phyloP scores from a whole-genome alignment of 2,797 vertebrate genomes.

The Siniperca undulata region DNA sequence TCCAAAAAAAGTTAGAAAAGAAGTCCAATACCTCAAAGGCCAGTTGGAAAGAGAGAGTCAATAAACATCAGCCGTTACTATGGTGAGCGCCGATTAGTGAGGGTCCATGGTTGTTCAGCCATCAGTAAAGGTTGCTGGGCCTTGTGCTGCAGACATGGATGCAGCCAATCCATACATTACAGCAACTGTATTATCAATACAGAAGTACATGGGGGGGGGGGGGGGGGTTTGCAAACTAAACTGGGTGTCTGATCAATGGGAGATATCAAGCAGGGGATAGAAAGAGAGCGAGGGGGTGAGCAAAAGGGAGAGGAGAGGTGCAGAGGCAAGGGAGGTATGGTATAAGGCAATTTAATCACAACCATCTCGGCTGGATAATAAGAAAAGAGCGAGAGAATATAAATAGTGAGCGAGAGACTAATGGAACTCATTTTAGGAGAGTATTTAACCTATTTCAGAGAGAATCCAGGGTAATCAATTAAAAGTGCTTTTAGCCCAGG shows the following conservation, averaged over 20 bases:
- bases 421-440: conserved; percentile 83
- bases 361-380: conserved; percentile 78
- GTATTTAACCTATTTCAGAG: conserved; percentile 82
- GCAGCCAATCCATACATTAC: conserved; percentile 46
- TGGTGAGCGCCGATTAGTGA: conserved; percentile 40
- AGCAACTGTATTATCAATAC: conserved; percentile 49
- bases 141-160: conserved; percentile 35
- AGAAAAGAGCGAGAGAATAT: conserved; percentile 68
- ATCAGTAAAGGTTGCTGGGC: conserved; percentile 25
- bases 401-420: conserved; percentile 81
- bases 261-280: conserved; percentile 39
- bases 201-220: conserved; percentile 36
- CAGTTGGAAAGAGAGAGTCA: conserved; percentile 26
- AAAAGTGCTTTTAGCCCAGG: conserved; percentile 73
- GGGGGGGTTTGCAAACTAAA: conserved; percentile 19
- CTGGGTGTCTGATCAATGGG: conserved; percentile 64
- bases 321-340: conserved; percentile 58
- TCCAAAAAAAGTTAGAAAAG: conserved; percentile 48
- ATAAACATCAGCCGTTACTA: conserved; percentile 60
- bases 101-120: conserved; percentile 30
- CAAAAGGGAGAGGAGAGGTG: conserved; percentile 47
- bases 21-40: conserved; percentile 35
- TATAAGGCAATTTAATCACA: conserved; percentile 77
- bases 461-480: conserved; percentile 83
- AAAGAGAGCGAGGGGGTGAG: conserved; percentile 42